Percentiles rank a stretch among this genome's conserved stretches.
phyloP scores from a whole-genome alignment of 1,140 invertebrate genomes.

The Psix sp. region DNA sequence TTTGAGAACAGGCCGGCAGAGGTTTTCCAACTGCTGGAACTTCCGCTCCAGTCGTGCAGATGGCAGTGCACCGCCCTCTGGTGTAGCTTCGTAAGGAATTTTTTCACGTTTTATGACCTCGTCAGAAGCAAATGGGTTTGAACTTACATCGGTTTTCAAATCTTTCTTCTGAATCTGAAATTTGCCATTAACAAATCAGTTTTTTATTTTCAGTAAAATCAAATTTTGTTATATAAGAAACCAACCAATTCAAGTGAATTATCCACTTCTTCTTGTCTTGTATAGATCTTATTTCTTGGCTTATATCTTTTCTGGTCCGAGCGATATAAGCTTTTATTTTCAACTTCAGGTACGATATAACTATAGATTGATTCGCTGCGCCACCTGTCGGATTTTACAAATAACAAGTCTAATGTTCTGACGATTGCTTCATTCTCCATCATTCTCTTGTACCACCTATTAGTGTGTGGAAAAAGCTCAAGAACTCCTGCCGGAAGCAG shows the following conservation, averaged over 20 bases:
- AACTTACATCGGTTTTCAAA: slow-evolving; percentile 68
- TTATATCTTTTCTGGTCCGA: slow-evolving; percentile 86
- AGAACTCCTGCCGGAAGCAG: slow-evolving; percentile 74
- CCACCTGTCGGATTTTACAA: slow-evolving; percentile 10
- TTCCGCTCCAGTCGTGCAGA: slow-evolving; percentile 85
- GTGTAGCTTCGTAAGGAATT: slow-evolving; percentile 85
- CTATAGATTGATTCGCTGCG: not conserved
- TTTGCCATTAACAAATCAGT: no score
- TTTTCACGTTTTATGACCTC: slow-evolving; percentile 79
- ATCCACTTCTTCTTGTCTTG: slow-evolving; percentile 86
- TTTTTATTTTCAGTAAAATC: no score
- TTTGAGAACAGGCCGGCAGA: slow-evolving; percentile 86
- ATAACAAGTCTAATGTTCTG: slow-evolving; percentile 63
- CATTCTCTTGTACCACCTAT: slow-evolving; percentile 82
- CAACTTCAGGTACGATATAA: slow-evolving; percentile 62
- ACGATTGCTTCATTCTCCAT: slow-evolving; percentile 66
- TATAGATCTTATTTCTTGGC: slow-evolving; percentile 84
- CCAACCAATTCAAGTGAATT: slow-evolving; percentile 78
- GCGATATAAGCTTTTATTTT: slow-evolving; percentile 84
- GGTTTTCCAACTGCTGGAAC: slow-evolving; percentile 91
- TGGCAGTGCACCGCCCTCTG: slow-evolving; percentile 87
- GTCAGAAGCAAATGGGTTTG: slow-evolving; percentile 73
- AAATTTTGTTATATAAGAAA: not conserved
- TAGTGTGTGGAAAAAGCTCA: slow-evolving; percentile 80
- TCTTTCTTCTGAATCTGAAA: slow-evolving; percentile 54